These are phyloP conservation scores for Andrena haemorrhoa DNA, from an alignment of 2,888 invertebrate genomes.

Conservation along the genomic window DNA sequence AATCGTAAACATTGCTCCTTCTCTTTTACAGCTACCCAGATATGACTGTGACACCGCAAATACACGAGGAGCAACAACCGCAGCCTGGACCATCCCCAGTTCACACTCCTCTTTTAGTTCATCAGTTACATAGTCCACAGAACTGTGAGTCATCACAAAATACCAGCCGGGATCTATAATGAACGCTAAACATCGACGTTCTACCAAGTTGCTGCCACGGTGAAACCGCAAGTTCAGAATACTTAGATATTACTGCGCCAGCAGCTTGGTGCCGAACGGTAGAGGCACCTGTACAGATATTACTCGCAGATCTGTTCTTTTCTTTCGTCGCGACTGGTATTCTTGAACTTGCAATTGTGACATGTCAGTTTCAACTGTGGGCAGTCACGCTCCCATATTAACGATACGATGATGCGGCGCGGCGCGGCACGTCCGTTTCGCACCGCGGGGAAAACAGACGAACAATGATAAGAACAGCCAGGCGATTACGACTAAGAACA, in stretches of 20 bases:
- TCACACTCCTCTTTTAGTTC: slow-evolving; percentile 68
- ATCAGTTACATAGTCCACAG: slow-evolving; percentile 74
- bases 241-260: slow-evolving; percentile 69
- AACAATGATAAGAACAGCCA: slow-evolving; percentile 61
- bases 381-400: slow-evolving; percentile 65
- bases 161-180: slow-evolving; percentile 83
- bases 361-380: slow-evolving; percentile 67
- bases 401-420: slow-evolving; percentile 46
- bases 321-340: slow-evolving; percentile 67
- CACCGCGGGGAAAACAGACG: slow-evolving; percentile 66
- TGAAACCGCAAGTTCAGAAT: slow-evolving; percentile 71
- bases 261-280: slow-evolving; percentile 70
- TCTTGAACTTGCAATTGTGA: slow-evolving; percentile 65
- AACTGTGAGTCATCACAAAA: slow-evolving; percentile 80
- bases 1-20: background rate
- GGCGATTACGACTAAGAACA: slow-evolving; percentile 66
- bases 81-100: slow-evolving; percentile 75
- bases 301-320: slow-evolving; percentile 69
- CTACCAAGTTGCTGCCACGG: slow-evolving; percentile 74
- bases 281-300: slow-evolving; percentile 77
- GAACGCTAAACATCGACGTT: slow-evolving; percentile 74
- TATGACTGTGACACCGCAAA: slow-evolving; percentile 61
- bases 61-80: slow-evolving; percentile 71
- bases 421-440: slow-evolving; percentile 69
- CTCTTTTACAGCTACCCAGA: slow-evolving; percentile 56